Evolutionary conservation across 2,113 vertebrate genomes (phyloP).

Genomic region (Noctilio leporinus): DNA sequence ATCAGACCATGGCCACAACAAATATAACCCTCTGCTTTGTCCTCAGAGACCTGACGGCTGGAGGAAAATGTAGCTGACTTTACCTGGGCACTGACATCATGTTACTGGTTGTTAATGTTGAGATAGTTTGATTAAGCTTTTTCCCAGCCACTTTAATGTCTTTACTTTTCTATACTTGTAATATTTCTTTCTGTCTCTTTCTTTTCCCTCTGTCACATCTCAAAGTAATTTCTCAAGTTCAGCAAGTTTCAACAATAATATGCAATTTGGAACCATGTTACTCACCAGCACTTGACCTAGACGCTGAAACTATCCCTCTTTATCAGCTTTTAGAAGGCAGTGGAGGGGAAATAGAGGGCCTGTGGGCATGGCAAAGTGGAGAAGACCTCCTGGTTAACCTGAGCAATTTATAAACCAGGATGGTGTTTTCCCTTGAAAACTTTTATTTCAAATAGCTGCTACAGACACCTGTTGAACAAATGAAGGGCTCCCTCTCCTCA

Average conservation of each 20-base stretch:
- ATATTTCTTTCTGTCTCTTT: background rate
- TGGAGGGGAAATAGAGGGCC: slow-evolving; percentile 92
- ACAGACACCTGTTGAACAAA: background rate
- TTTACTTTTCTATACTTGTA: background rate
- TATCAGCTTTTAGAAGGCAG: slow-evolving; percentile 86
- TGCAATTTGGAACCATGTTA: slow-evolving; percentile 86
- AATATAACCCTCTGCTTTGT: background rate
- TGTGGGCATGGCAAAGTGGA: slow-evolving; percentile 91
- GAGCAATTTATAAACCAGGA: background rate
- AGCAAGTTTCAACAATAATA: slow-evolving; percentile 84
- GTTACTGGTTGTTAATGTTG: background rate
- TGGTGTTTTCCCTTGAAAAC: background rate
- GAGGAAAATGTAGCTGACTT: background rate
- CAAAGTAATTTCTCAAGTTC: slow-evolving; percentile 79
- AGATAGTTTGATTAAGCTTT: background rate
- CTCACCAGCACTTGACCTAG: slow-evolving; percentile 90
- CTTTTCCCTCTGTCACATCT: slow-evolving; percentile 92
- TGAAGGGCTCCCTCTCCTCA: background rate
- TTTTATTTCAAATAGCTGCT: background rate
- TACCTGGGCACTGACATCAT: background rate
- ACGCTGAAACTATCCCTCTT: slow-evolving; percentile 92
- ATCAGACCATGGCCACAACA: background rate
- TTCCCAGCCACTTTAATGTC: background rate
- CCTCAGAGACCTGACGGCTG: background rate
- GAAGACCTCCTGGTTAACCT: slow-evolving; percentile 85